Base-by-base conservation (phyloP, 2,888 invertebrate species). In the Therioaphis trifolii region DNA sequence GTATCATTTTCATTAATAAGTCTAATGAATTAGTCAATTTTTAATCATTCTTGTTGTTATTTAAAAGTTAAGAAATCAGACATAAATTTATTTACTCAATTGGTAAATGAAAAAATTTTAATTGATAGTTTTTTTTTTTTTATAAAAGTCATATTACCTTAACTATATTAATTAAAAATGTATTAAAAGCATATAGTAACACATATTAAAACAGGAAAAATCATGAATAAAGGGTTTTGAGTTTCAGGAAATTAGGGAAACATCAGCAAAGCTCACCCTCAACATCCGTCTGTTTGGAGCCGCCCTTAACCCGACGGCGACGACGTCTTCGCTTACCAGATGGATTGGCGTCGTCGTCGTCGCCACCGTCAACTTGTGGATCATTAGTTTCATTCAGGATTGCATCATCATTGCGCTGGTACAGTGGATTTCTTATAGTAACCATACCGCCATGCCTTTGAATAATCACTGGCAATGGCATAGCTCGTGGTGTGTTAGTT, bases 351-450 rank as follows among this genome's bases (percentile, higher is more conserved):
- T 87, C 86, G 84, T 87, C 86, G 58, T 85, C 86, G 71, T 87
- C 86, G 21, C 85, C 86, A 72, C 85, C 82, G 21, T 86, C 86
- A 75, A 87, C 87, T 46, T 86, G 85, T 74, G 74, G 74, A 84
- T 52, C 72, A 68, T 66, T 84, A 74, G 40, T 74, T 71, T 84
- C 74, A 69, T 72, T 80, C 84, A 84, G 76, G 84, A 86, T 69
- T 87, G 86, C 61, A 86, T 82, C 82, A 82, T 82, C 82, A 82
- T 82, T 82, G 74, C 82, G 89, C 35, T 89, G 91, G 88, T 93
- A 90, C 0, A 92, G 88, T 0, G 95, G 95, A 88, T 94, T 95
- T 15, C 95, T 90, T 75, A 95, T 95, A 0, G 95, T 95, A 85
- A 94, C 95, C 94, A 95, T 95, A 14, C 93, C 92, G 85, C 92